Evolutionary conservation across 2,113 vertebrate species (phyloP).

Genomic region (Labeo catla): DNA sequence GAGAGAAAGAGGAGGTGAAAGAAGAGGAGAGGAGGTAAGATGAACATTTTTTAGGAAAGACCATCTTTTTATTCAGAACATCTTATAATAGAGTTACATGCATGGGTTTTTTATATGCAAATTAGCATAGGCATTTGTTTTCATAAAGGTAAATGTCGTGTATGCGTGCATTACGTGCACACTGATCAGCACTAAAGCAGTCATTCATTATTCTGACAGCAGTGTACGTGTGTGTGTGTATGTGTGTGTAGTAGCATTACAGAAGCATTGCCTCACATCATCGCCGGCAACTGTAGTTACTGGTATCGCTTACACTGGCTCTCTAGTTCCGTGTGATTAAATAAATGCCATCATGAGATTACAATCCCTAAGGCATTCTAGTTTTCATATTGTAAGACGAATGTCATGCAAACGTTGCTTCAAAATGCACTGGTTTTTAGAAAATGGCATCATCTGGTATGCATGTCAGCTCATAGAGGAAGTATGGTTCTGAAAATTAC

Average conservation of each 20-base stretch:
- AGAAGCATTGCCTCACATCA: slow-evolving; percentile 7
- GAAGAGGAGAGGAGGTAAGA: slow-evolving; percentile 23
- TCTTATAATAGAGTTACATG: not conserved
- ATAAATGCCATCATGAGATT: slow-evolving; percentile 22
- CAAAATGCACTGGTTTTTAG: not conserved
- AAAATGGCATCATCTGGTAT: not conserved
- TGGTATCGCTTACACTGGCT: not conserved
- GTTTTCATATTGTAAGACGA: not conserved
- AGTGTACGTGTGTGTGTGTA: slow-evolving; percentile 31
- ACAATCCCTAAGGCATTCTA: not conserved
- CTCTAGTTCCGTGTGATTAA: slow-evolving; percentile 15
- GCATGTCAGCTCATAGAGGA: not conserved
- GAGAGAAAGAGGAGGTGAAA: slow-evolving; percentile 27
- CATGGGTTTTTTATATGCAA: not conserved
- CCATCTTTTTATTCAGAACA: not conserved
- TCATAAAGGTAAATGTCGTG: not conserved
- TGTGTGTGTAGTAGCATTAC: slow-evolving; percentile 36
- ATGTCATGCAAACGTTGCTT: not conserved
- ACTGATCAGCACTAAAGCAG: not conserved
- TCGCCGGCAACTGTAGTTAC: slow-evolving; percentile 16
- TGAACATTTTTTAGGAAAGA: not conserved
- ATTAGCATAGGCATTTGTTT: slow-evolving; percentile 10
- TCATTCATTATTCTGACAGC: slow-evolving; percentile 22
- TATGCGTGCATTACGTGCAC: slow-evolving; percentile 8
- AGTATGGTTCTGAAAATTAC: not conserved